Conservation (phyloP, 2,797 vertebrate genomes). For the Hozukius guyotensis region DNA sequence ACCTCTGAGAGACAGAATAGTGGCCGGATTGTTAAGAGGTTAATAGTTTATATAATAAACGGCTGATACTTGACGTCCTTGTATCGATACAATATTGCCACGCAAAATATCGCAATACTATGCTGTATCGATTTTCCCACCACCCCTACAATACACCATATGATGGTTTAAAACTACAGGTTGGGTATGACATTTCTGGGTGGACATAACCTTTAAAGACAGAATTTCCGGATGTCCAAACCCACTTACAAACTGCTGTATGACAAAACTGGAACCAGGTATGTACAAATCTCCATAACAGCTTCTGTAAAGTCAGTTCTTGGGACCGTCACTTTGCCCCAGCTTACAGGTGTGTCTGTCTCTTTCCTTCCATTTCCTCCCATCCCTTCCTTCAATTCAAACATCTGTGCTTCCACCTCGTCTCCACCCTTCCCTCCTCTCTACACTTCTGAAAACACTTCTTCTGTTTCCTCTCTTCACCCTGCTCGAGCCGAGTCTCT, state of each 20-base stretch:
- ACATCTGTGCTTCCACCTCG: constrained; percentile 35
- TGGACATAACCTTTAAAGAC: not conserved
- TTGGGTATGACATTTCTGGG: too few species aligned
- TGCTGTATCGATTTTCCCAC: too few species aligned
- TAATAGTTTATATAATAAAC: too few species aligned
- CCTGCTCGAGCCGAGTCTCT: not conserved
- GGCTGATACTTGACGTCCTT: too few species aligned
- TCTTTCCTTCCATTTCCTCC: constrained; percentile 42
- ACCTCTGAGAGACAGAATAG: too few species aligned
- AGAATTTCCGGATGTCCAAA: not conserved
- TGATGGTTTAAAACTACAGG: not conserved
- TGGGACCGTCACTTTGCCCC: not conserved
- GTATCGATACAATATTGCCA: too few species aligned
- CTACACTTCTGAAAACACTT: not conserved
- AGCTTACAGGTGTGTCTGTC: constrained; percentile 34
- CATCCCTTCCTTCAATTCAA: constrained; percentile 55
- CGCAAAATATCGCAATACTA: too few species aligned
- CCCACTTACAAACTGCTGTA: not conserved
- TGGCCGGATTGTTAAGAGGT: too few species aligned
- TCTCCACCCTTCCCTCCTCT: constrained; percentile 43
- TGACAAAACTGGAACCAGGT: not conserved
- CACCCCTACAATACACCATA: not conserved
- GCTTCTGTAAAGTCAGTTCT: not conserved
- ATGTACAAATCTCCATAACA: not conserved
- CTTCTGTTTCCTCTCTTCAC: constrained; percentile 14